These are phyloP conservation scores for Synergus japonicus DNA, from an alignment of 2,888 invertebrate species.

Conservation along the genomic window DNA sequence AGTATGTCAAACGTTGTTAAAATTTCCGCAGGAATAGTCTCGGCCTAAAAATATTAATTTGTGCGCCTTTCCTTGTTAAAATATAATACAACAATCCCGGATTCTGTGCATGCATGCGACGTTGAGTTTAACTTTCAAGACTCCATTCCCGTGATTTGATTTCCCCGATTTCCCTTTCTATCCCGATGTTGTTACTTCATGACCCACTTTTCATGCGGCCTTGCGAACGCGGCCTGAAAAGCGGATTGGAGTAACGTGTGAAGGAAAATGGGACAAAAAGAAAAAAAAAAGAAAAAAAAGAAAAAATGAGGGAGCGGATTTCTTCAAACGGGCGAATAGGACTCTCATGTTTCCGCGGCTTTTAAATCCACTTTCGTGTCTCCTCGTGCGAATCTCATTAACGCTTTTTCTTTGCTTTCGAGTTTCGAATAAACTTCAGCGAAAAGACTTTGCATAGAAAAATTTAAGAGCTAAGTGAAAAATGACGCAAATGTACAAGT, in stretches of 20 bases:
- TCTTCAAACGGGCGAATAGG: not conserved
- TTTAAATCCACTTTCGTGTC: conserved; percentile 32
- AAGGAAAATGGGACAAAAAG: conserved; percentile 41
- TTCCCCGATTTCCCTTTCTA: conserved; percentile 20
- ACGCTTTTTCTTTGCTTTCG: conserved; percentile 2
- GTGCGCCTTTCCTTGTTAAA: no score
- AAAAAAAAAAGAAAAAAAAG: conserved; percentile 38
- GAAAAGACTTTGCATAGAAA: not conserved
- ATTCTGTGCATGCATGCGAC: not conserved
- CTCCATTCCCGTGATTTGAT: conserved; percentile 26
- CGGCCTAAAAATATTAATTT: no score
- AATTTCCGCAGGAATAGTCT: no score
- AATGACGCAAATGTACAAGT: not conserved
- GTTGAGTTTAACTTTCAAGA: not conserved
- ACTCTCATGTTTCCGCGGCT: conserved; percentile 45
- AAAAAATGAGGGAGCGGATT: conserved; percentile 42
- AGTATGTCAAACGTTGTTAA: no score
- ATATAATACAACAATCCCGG: no score
- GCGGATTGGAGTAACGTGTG: conserved; percentile 44
- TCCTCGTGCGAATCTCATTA: conserved; percentile 29
- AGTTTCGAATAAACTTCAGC: conserved; percentile 8
- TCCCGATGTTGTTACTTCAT: conserved; percentile 6
- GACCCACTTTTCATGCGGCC: conserved; percentile 16
- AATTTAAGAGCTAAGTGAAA: not conserved
- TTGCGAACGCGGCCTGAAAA: conserved; percentile 38